Conservation (phyloP, 2,888 invertebrate species). For the Spatulosminthurus flaviceps region DNA sequence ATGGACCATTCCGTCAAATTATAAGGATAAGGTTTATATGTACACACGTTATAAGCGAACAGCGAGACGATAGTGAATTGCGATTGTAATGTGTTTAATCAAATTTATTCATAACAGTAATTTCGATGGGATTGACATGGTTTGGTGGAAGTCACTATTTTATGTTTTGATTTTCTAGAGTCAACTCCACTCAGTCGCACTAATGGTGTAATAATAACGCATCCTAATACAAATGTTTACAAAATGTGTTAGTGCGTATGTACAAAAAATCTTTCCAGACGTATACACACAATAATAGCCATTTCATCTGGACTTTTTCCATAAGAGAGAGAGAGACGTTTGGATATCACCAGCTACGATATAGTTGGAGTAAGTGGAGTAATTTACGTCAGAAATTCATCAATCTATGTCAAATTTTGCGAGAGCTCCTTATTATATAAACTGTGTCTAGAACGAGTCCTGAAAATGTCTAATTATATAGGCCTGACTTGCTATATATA, state of each 20-base stretch:
- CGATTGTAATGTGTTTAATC: background rate
- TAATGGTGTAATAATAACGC: too few species aligned
- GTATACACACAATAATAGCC: too few species aligned
- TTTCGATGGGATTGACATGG: background rate
- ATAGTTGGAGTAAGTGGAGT: background rate
- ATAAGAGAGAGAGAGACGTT: background rate
- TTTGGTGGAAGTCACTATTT: background rate
- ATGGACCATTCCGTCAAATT: constrained; percentile 34
- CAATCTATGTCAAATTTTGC: constrained; percentile 35
- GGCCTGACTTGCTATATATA: too few species aligned
- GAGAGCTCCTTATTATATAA: background rate
- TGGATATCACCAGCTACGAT: background rate
- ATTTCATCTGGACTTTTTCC: background rate
- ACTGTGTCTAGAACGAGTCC: background rate
- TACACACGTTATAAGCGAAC: background rate
- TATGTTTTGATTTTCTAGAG: too few species aligned
- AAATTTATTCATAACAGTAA: background rate
- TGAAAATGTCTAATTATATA: background rate
- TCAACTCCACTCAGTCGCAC: too few species aligned
- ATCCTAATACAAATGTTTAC: too few species aligned
- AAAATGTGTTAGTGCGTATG: too few species aligned
- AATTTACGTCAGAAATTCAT: constrained; percentile 24
- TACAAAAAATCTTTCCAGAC: too few species aligned
- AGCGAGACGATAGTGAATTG: background rate
- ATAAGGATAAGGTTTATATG: background rate